These are phyloP conservation scores for Drosophila pseudotalamancana DNA, from an alignment of 2,888 invertebrate species.

Conservation along the genomic window DNA sequence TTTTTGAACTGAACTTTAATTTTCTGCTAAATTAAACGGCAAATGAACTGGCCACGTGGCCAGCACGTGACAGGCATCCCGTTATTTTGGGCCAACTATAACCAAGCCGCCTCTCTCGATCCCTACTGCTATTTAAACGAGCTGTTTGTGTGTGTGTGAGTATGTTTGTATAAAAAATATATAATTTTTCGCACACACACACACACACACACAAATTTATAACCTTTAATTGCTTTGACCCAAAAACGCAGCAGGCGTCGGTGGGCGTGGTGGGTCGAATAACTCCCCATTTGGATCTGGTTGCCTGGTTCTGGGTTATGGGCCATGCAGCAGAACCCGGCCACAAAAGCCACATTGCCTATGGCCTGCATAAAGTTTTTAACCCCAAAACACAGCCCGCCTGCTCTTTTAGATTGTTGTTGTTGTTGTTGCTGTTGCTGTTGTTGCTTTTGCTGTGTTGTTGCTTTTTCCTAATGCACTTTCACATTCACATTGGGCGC, in stretches of 20 bases:
- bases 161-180: constrained; percentile 43
- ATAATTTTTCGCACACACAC: constrained; percentile 69
- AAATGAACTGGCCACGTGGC: constrained; percentile 69
- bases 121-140: constrained; percentile 7
- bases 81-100: not conserved
- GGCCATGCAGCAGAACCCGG: constrained; percentile 31
- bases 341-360: constrained; percentile 76
- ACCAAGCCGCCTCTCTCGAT: constrained; percentile 16
- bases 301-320: constrained; percentile 19
- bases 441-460: constrained; percentile 8
- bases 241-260: constrained; percentile 71
- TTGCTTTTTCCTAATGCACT: constrained; percentile 69
- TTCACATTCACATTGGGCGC: constrained; percentile 54
- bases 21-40: constrained; percentile 77
- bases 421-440: constrained; percentile 5
- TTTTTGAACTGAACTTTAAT: constrained; percentile 78
- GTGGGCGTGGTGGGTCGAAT: constrained; percentile 12
- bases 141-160: constrained; percentile 1
- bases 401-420: not conserved
- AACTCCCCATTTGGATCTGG: constrained; percentile 30
- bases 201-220: constrained; percentile 75
- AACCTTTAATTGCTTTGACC: constrained; percentile 81
- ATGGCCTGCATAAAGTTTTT: constrained; percentile 61
- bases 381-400: not conserved
- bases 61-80: constrained; percentile 55